Base-by-base conservation (phyloP, 2,113 vertebrate species). In the Emydura subglobosa region DNA sequence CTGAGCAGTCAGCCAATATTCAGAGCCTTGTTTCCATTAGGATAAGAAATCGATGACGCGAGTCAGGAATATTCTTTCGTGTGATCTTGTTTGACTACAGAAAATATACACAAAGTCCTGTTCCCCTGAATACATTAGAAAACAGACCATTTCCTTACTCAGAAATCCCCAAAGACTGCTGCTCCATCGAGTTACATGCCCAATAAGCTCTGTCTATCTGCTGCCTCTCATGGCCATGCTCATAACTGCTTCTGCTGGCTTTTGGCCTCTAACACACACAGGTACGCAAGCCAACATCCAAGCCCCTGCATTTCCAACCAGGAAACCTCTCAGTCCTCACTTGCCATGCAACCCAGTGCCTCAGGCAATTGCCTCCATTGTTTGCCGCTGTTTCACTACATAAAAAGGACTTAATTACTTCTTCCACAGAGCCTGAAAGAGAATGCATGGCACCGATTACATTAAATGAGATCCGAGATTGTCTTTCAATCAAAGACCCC, bases 1-100 rank as follows among this genome's bases (percentile, higher is more conserved):
- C 78, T 51, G 11, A 29, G 11, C 4, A 3, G 44, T 25, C 34
- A 5, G 13, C 2, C 51, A 17, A 2, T 0, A 0, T 89, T 31
- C 0, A 0, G 55, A 85, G 55, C 22, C 11, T 76, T 31, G 42
- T 21, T 59, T 61, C 49, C 49, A 72, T 0, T 0, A 27, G 2
- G 7, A 34, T 4, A 11, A 80, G 61, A n/a, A n/a, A 6, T 24
- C 47, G 2, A 53, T 49, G 25, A 51, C 10, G 53, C 84, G 78
- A 86, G 7, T 39, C 54, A 72, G n/a, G 19, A 72, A 39, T 39
- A 72, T 39, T 65, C 9, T 39, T 39, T 22, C 34, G 19, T 39
- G 19, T n/a, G 8, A 65, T 65, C 61, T 19, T 65, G 61, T n/a
- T 17, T 31, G 61, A 14, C n/a, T 65, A 19, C 31, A n/a, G 31